These are phyloP conservation scores for Echeneis naucrates DNA, from an alignment of 2,797 vertebrate species.

Conservation along the genomic window DNA sequence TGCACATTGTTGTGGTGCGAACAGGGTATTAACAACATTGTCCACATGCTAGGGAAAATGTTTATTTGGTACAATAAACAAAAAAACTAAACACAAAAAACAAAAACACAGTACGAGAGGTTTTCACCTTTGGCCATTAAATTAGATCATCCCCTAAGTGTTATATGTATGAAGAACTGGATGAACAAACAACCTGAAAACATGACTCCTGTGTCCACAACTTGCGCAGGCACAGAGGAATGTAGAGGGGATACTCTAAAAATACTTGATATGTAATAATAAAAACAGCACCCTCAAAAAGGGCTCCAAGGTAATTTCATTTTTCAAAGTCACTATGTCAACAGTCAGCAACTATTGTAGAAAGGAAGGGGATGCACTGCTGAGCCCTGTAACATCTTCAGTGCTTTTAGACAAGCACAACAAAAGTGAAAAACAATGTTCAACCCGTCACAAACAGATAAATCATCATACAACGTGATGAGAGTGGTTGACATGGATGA, in stretches of 20 bases:
- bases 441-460: not conserved
- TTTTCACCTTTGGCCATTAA: no score
- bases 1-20: no score
- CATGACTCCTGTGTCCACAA: no score
- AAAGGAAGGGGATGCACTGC: not conserved
- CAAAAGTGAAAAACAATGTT: not conserved
- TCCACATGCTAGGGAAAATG: no score
- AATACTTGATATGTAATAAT: not conserved
- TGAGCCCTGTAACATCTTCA: not conserved
- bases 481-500: not conserved
- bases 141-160: no score
- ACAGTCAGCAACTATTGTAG: not conserved
- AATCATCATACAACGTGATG: not conserved
- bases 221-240: no score
- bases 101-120: no score
- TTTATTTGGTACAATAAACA: no score
- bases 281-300: not conserved
- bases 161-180: no score
- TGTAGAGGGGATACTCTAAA: not conserved
- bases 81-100: no score
- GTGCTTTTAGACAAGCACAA: not conserved
- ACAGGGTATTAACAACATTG: no score
- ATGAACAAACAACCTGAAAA: no score
- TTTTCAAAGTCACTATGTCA: not conserved
- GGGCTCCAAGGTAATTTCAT: not conserved